phyloP scores from a whole-genome alignment of 2,797 vertebrate genomes.

The Rhinichthys osculus region DNA sequence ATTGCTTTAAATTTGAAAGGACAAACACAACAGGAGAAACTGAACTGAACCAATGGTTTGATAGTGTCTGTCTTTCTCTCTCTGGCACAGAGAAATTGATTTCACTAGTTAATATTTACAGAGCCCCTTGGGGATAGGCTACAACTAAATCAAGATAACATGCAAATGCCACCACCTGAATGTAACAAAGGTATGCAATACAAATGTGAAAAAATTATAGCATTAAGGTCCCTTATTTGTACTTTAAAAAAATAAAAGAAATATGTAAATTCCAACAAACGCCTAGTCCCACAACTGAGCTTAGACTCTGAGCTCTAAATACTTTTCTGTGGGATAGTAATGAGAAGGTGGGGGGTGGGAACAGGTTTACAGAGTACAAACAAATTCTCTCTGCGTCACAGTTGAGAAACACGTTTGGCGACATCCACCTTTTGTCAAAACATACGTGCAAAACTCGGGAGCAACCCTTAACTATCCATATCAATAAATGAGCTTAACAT shows the following conservation, averaged over 20 bases:
- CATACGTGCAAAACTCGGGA: constrained; percentile 56
- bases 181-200: constrained; percentile 1
- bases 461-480: constrained; percentile 50
- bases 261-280: neutral
- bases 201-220: neutral
- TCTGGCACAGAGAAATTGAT: constrained; percentile 72
- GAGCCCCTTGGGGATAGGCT: constrained; percentile 72
- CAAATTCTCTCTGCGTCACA: constrained; percentile 62
- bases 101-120: constrained; percentile 83
- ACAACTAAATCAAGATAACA: constrained; percentile 49
- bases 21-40: constrained; percentile 55
- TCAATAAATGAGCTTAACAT: constrained; percentile 39
- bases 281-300: neutral
- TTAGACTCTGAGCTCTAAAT: constrained; percentile 35
- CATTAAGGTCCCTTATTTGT: neutral
- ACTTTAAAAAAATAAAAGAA: neutral
- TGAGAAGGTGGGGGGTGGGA: constrained; percentile 56
- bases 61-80: constrained; percentile 55
- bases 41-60: constrained; percentile 46
- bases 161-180: neutral
- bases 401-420: constrained; percentile 75
- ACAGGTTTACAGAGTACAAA: constrained; percentile 59
- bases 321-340: constrained; percentile 52
- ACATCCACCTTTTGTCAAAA: constrained; percentile 67
- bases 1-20: neutral